These are phyloP conservation scores for Porites divaricata DNA, from an alignment of 92 coral and sea anemone genomes.

Conservation along the genomic window DNA sequence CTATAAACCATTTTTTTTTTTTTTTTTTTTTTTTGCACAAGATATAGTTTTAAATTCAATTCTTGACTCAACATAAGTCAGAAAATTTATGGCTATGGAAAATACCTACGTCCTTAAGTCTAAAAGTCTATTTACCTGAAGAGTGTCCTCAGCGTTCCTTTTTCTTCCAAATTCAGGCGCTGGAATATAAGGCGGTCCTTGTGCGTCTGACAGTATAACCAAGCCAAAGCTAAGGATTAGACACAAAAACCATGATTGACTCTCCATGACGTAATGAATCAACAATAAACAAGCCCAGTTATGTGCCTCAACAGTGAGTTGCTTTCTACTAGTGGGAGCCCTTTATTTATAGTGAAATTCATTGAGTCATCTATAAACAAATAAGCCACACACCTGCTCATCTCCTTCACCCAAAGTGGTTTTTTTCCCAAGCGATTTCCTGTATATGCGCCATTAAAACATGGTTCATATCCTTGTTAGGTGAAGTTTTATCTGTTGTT, in stretches of 20 bases:
- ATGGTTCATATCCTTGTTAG: neutral
- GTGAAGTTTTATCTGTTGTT: conserved; percentile 17
- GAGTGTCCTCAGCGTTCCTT: neutral
- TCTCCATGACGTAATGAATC: neutral
- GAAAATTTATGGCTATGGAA: too few relatives aligned
- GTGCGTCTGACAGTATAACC: neutral
- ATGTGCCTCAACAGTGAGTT: neutral
- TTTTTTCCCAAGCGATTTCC: neutral
- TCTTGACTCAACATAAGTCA: too few relatives aligned
- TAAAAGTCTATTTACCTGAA: neutral
- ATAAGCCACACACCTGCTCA: conserved; percentile 2
- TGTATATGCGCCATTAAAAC: neutral
- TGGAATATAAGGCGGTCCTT: neutral
- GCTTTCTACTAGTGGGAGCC: neutral
- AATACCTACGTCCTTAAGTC: neutral
- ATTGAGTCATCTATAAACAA: conserved; percentile 4
- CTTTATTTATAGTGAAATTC: conserved; percentile 1
- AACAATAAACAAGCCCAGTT: neutral
- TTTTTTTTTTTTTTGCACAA: too few relatives aligned
- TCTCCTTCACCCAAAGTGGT: neutral
- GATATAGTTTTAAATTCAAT: too few relatives aligned
- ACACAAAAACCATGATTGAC: neutral
- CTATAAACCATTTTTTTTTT: too few relatives aligned
- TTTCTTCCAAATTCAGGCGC: neutral
- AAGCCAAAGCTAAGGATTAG: neutral